phyloP scores from a whole-genome alignment of 2,113 vertebrate genomes.

The Paradisaea rubra region DNA sequence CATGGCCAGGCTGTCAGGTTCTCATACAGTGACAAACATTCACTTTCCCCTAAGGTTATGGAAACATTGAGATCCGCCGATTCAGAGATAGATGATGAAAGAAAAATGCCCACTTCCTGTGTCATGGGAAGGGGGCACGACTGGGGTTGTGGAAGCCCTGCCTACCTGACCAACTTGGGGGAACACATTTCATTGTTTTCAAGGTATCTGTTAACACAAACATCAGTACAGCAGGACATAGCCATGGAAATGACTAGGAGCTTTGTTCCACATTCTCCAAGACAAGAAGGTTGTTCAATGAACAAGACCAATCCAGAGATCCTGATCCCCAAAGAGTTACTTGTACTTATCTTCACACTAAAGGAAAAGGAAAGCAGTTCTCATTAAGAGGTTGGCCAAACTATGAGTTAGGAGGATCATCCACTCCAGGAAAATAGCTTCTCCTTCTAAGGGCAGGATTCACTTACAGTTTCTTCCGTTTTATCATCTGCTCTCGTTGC shows the following conservation, averaged over 20 bases:
- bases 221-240: neutral
- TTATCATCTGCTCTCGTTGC: neutral
- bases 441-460: neutral
- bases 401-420: neutral
- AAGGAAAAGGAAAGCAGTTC: neutral
- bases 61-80: neutral
- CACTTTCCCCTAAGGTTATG: neutral
- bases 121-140: neutral
- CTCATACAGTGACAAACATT: neutral
- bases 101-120: accelerated
- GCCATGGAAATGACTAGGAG: accelerated
- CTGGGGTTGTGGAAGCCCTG: neutral
- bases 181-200: neutral
- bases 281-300: neutral
- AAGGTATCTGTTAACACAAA: neutral
- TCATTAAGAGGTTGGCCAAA: neutral
- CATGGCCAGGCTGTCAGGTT: neutral
- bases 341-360: neutral
- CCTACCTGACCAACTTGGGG: neutral
- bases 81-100: accelerated
- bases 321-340: neutral
- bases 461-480: neutral
- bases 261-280: neutral
- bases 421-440: neutral
- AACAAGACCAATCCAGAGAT: neutral